Evolutionary conservation across 2,113 vertebrate genomes (phyloP).

Genomic region (Capra hircus): DNA sequence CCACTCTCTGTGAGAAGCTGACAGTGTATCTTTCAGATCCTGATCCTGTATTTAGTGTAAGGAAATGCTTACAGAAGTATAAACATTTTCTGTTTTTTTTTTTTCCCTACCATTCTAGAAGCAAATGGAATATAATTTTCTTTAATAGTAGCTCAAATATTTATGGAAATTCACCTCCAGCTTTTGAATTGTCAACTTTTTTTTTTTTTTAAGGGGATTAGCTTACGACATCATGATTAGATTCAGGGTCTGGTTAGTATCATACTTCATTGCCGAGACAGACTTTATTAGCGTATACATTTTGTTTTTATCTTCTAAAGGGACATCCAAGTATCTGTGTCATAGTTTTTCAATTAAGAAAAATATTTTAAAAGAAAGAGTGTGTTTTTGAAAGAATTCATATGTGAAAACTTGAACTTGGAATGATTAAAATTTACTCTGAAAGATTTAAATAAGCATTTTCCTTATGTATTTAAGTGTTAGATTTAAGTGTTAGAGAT

Average conservation of each 20-base stretch:
- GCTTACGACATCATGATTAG: not conserved
- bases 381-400: not conserved
- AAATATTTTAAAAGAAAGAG: not conserved
- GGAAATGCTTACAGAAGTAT: conserved; percentile 15
- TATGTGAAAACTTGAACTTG: not conserved
- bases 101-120: not conserved
- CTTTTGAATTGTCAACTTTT: not conserved
- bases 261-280: not conserved
- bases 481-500: conserved; percentile 32
- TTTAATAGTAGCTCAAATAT: not conserved
- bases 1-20: conserved; percentile 86
- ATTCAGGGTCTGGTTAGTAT: not conserved
- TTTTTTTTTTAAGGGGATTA: not conserved
- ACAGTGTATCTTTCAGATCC: conserved; percentile 84
- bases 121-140: not conserved
- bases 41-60: conserved; percentile 90
- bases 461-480: conserved; percentile 12
- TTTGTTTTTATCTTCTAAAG: not conserved
- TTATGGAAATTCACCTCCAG: not conserved
- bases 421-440: not conserved
- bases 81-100: not conserved
- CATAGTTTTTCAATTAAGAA: not conserved
- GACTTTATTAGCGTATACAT: not conserved
- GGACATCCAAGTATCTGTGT: not conserved
- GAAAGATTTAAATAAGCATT: not conserved